Conservation (phyloP, 1,140 invertebrate species). For the Trissolcus basalis region DNA sequence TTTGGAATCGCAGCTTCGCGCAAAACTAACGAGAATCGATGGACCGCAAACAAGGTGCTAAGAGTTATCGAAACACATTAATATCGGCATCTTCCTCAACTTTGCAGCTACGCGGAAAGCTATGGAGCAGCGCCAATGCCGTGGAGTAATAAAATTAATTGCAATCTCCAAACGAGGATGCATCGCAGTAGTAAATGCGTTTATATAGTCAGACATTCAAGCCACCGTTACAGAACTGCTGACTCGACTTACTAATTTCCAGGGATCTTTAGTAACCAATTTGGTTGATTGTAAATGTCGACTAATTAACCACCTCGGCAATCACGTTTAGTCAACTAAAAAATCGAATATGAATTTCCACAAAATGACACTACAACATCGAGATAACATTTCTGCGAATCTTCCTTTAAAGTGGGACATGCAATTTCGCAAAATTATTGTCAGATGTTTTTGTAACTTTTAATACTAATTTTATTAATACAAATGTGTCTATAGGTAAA, state of each 20-base stretch:
- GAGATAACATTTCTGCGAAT: too few relatives aligned
- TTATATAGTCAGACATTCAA: constrained; percentile 29
- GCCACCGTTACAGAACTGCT: neutral
- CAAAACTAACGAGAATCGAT: neutral
- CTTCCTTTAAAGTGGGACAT: too few relatives aligned
- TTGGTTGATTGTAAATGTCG: too few relatives aligned
- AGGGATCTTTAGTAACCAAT: too few relatives aligned
- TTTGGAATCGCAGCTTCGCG: neutral
- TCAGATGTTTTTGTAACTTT: too few relatives aligned
- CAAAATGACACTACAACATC: too few relatives aligned
- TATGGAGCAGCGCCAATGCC: neutral
- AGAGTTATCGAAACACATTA: constrained; percentile 6
- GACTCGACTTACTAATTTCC: neutral
- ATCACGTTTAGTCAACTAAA: too few relatives aligned
- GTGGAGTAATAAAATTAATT: constrained; percentile 24
- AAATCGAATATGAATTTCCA: too few relatives aligned
- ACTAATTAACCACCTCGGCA: too few relatives aligned
- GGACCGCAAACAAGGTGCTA: neutral
- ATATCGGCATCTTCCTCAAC: constrained; percentile 2
- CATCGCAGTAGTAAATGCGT: constrained; percentile 25
- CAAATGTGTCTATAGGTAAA: too few relatives aligned
- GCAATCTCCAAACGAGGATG: constrained; percentile 10
- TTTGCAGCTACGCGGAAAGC: neutral
- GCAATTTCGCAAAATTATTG: too few relatives aligned
- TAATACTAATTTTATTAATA: too few relatives aligned